Evolutionary conservation across 2,888 invertebrate species (phyloP).

Genomic region (Chirona hameri): DNA sequence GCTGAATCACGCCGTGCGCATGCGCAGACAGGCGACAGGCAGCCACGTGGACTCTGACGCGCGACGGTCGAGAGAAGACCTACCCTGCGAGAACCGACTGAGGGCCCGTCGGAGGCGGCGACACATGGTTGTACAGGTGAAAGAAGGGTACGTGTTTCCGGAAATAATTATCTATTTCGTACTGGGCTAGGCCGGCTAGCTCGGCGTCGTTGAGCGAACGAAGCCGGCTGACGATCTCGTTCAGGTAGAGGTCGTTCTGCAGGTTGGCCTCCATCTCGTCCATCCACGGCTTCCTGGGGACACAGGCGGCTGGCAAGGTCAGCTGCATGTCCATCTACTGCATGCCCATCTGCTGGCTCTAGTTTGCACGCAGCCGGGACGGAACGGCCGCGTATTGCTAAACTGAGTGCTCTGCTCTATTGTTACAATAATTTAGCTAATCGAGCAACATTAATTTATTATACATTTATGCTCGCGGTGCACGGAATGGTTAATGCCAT

Average conservation of each 20-base stretch:
- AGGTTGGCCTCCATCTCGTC: not conserved
- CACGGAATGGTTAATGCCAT: too few species aligned
- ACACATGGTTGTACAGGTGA: not conserved
- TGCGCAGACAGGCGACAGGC: not conserved
- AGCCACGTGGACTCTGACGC: not conserved
- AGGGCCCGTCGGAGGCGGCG: not conserved
- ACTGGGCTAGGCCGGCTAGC: not conserved
- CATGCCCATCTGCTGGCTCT: too few species aligned
- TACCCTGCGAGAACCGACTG: not conserved
- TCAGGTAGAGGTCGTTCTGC: not conserved
- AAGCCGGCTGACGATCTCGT: not conserved
- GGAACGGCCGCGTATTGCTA: too few species aligned
- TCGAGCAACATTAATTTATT: too few species aligned
- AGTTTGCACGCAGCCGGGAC: too few species aligned
- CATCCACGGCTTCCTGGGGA: not conserved
- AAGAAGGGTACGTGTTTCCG: not conserved
- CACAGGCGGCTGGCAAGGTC: too few species aligned
- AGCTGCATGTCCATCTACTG: too few species aligned
- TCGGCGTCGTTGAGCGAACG: not conserved
- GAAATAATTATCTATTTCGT: not conserved
- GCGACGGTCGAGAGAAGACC: not conserved
- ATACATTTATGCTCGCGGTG: too few species aligned
- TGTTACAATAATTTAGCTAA: too few species aligned
- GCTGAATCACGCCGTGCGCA: not conserved
- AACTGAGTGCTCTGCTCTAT: too few species aligned